Percentiles rank a stretch among this genome's conserved stretches.
phyloP scores from a whole-genome alignment of 2,888 invertebrate genomes.

The Eueremaeus valkanovi region DNA sequence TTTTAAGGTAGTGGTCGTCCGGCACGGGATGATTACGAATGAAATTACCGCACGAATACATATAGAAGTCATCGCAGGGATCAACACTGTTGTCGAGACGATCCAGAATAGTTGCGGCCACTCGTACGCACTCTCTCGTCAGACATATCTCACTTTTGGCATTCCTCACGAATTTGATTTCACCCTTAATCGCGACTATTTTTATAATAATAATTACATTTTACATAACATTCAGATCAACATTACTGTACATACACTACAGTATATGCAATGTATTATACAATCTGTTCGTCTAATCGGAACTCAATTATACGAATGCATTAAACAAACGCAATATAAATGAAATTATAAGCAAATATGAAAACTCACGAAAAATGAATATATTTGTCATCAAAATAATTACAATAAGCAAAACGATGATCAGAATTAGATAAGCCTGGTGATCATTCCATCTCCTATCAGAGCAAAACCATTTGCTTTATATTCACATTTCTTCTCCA shows the following conservation, averaged over 20 bases:
- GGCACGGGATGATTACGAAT: constrained; percentile 52
- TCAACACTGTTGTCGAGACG: constrained; percentile 50
- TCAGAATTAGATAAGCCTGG: background rate
- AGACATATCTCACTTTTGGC: constrained; percentile 27
- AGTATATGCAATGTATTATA: too few relatives aligned
- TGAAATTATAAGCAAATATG: too few relatives aligned
- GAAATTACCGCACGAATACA: constrained; percentile 53
- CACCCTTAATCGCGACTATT: background rate
- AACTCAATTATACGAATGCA: too few relatives aligned
- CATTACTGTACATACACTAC: too few relatives aligned
- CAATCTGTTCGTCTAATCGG: too few relatives aligned
- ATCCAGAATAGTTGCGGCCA: constrained; percentile 51
- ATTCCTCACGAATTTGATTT: background rate
- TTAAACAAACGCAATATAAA: too few relatives aligned
- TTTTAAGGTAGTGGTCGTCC: constrained; percentile 52
- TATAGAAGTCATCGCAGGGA: constrained; percentile 52
- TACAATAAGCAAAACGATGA: background rate
- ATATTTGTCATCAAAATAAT: background rate
- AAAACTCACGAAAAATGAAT: constrained; percentile 15
- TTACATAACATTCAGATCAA: too few relatives aligned
- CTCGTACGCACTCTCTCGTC: constrained; percentile 41
- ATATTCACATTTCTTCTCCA: background rate
- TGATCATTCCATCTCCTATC: constrained; percentile 1
- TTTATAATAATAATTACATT: background rate
- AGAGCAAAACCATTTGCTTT: background rate